phyloP scores from a whole-genome alignment of 2,888 invertebrate species.

The Galerucella pusilla region DNA sequence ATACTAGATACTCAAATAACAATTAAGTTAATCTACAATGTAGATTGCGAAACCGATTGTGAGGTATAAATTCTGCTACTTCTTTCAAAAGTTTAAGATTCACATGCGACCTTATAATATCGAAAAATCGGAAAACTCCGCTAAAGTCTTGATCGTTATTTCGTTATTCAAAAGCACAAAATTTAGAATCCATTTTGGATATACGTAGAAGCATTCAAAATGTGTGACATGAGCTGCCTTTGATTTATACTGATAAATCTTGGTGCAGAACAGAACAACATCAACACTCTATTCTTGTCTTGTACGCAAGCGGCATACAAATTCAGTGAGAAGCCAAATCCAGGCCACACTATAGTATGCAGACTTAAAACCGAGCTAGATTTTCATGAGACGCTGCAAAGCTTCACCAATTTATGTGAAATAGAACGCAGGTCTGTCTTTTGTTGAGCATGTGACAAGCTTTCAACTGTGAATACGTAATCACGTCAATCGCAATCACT shows the following conservation, averaged over 20 bases:
- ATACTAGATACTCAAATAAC: no score
- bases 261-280: background rate
- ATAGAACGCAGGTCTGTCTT: background rate
- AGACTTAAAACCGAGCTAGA: background rate
- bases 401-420: background rate
- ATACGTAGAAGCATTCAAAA: background rate
- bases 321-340: slow-evolving; percentile 5
- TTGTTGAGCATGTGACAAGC: no score
- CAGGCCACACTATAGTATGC: background rate
- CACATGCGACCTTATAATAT: no score
- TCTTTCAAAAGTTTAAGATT: no score
- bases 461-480: no score
- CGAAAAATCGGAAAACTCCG: no score
- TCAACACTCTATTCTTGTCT: slow-evolving; percentile 2
- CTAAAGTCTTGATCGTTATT: background rate
- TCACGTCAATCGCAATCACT: no score
- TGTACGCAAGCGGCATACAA: slow-evolving; percentile 1
- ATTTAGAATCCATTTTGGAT: background rate
- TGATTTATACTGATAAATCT: background rate
- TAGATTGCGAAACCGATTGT: no score
- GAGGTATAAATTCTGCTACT: no score
- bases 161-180: background rate
- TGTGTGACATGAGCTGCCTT: background rate
- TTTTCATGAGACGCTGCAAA: background rate
- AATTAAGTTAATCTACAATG: no score